Evolutionary conservation across 2,888 invertebrate genomes (phyloP).

Genomic region (Lymantria monacha): DNA sequence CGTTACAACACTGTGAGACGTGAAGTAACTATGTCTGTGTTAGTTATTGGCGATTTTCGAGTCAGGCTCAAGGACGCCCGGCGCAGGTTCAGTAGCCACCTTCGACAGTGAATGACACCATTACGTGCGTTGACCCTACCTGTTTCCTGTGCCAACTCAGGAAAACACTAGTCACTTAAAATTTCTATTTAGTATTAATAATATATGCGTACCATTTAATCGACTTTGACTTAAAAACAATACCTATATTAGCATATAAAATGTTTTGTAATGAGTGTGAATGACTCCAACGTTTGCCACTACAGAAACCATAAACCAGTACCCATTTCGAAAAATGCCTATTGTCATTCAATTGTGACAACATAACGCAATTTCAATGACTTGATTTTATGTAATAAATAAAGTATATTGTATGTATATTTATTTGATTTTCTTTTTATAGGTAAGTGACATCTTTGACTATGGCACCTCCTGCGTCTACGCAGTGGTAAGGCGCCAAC

Average conservation of each 20-base stretch:
- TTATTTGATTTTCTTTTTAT: slow-evolving; percentile 50
- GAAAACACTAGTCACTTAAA: slow-evolving; percentile 55
- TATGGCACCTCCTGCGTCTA: slow-evolving; percentile 1
- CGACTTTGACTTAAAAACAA: slow-evolving; percentile 68
- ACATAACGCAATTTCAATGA: not conserved
- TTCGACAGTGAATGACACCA: slow-evolving; percentile 75
- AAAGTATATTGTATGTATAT: not conserved
- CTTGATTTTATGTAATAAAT: not conserved
- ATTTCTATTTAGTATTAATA: slow-evolving; percentile 50
- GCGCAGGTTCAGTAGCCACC: slow-evolving; percentile 76
- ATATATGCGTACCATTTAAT: slow-evolving; percentile 58
- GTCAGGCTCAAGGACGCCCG: slow-evolving; percentile 74
- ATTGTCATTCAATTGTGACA: slow-evolving; percentile 3
- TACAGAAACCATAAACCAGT: slow-evolving; percentile 30
- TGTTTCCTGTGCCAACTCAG: slow-evolving; percentile 69
- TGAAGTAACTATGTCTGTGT: slow-evolving; percentile 42
- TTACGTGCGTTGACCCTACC: slow-evolving; percentile 72
- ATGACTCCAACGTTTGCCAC: slow-evolving; percentile 42
- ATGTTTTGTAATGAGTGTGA: slow-evolving; percentile 50
- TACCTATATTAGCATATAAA: slow-evolving; percentile 64
- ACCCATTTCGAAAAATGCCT: slow-evolving; percentile 14
- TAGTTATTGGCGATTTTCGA: slow-evolving; percentile 67
- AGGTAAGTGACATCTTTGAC: slow-evolving; percentile 56
- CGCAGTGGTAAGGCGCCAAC: slow-evolving; percentile 6
- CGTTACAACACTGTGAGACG: slow-evolving; percentile 39